Evolutionary conservation across 2,888 invertebrate species (phyloP).

Genomic region (Nymphalis c-album): DNA sequence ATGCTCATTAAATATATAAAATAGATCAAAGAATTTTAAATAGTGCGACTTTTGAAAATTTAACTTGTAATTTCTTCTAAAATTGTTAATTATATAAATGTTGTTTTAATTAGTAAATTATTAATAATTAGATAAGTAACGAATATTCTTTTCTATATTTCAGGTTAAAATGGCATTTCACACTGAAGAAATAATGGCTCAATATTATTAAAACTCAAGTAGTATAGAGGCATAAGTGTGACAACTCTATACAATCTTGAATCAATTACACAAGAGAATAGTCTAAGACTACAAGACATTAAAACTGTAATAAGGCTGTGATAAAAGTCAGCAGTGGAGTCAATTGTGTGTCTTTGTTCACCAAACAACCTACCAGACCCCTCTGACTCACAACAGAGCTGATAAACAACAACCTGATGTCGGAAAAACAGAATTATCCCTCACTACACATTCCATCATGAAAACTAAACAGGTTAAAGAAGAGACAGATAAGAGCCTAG

Average conservation of each 20-base stretch:
- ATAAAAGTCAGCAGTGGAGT: conserved; percentile 9
- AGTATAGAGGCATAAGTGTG: conserved; percentile 43
- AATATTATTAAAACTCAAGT: conserved; percentile 50
- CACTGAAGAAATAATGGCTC: conserved; percentile 50
- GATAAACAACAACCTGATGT: conserved; percentile 69
- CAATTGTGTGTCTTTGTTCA: conserved; percentile 12
- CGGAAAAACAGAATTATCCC: conserved; percentile 71
- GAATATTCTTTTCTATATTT: conserved; percentile 44
- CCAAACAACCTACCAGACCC: conserved; percentile 10
- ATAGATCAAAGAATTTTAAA: neutral
- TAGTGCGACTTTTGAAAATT: neutral
- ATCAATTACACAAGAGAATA: conserved; percentile 11
- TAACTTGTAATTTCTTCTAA: neutral
- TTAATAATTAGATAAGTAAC: conserved; percentile 7
- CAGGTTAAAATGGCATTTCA: conserved; percentile 63
- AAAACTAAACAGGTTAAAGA: conserved; percentile 78
- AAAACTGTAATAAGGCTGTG: conserved; percentile 17
- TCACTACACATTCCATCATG: conserved; percentile 79
- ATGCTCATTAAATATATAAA: conserved; percentile 17
- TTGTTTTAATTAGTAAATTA: too few relatives aligned
- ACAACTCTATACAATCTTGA: conserved; percentile 24
- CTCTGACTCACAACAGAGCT: conserved; percentile 41
- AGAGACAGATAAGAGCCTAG: conserved; percentile 70
- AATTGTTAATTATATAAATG: neutral
- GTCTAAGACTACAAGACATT: conserved; percentile 13